These are phyloP conservation scores for Sebastiscus albofasciatus DNA, from an alignment of 2,797 vertebrate species.

Conservation along the genomic window DNA sequence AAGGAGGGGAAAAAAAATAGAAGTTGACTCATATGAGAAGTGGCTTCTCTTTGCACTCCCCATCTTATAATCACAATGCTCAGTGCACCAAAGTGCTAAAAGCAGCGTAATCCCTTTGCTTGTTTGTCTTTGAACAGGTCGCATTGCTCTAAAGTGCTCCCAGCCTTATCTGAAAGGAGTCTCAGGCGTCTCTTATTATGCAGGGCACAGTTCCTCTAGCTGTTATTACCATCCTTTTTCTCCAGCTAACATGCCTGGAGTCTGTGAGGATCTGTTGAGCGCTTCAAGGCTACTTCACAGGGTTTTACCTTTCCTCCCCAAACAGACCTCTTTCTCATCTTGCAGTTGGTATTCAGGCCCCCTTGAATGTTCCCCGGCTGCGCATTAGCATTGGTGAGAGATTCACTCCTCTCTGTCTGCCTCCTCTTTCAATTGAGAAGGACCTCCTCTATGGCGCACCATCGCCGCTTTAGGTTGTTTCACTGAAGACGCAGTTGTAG, in stretches of 20 bases:
- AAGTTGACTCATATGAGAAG: slow-evolving; percentile 53
- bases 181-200: slow-evolving; percentile 80
- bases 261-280: slow-evolving; percentile 67
- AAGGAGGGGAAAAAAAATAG: background rate
- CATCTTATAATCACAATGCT: slow-evolving; percentile 69
- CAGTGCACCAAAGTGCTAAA: slow-evolving; percentile 73
- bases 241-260: slow-evolving; percentile 63
- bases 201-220: slow-evolving; percentile 69
- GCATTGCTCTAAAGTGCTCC: slow-evolving; percentile 76
- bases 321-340: slow-evolving; percentile 70
- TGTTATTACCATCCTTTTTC: slow-evolving; percentile 75
- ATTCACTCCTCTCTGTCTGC: slow-evolving; percentile 52
- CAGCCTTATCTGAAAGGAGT: slow-evolving; percentile 77
- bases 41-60: slow-evolving; percentile 36
- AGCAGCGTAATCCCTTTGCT: slow-evolving; percentile 78
- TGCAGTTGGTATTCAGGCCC: slow-evolving; percentile 62
- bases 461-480: slow-evolving; percentile 49
- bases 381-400: slow-evolving; percentile 71
- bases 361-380: slow-evolving; percentile 63
- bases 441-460: slow-evolving; percentile 55
- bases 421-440: slow-evolving; percentile 56
- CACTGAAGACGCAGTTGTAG: slow-evolving; percentile 36
- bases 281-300: slow-evolving; percentile 64
- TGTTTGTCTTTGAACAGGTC: slow-evolving; percentile 79
- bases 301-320: slow-evolving; percentile 67